These are phyloP conservation scores for Oceanodroma leucorhoa DNA, from an alignment of 2,797 vertebrate genomes.

Conservation along the genomic window DNA sequence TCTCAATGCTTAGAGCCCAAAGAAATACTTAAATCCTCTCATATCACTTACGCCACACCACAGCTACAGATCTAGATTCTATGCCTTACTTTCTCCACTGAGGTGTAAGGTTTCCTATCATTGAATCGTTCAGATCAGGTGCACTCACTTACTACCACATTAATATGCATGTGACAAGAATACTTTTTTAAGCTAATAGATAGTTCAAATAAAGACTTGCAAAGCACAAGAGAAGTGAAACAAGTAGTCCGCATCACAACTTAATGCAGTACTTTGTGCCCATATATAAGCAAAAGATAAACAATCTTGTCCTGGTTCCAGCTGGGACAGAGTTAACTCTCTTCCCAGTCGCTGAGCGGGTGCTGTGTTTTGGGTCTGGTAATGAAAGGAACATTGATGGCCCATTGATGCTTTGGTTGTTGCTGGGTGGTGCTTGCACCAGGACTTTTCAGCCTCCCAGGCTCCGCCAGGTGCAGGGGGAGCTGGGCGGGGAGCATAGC, in stretches of 20 bases:
- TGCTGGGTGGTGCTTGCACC: too few relatives aligned
- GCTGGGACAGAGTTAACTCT: too few relatives aligned
- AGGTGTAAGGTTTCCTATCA: background rate
- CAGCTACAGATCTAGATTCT: background rate
- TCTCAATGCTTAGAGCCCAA: background rate
- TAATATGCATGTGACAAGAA: rapidly evolving
- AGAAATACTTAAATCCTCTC: background rate
- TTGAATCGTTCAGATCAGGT: background rate
- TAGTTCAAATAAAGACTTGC: background rate
- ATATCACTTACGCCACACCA: rapidly evolving
- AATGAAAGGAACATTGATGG: too few relatives aligned
- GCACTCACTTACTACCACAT: background rate
- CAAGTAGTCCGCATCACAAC: rapidly evolving
- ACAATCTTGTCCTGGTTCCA: background rate
- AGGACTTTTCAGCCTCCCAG: too few relatives aligned
- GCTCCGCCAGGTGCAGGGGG: too few relatives aligned
- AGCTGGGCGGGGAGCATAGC: too few relatives aligned
- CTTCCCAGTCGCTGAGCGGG: too few relatives aligned
- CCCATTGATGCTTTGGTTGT: too few relatives aligned
- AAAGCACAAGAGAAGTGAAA: background rate
- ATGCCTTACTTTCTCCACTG: rapidly evolving
- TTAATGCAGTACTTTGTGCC: background rate
- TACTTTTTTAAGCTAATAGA: background rate
- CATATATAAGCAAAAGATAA: background rate
- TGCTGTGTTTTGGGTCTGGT: too few relatives aligned